phyloP scores from a whole-genome alignment of 2,113 vertebrate species.

The Lepus europaeus region DNA sequence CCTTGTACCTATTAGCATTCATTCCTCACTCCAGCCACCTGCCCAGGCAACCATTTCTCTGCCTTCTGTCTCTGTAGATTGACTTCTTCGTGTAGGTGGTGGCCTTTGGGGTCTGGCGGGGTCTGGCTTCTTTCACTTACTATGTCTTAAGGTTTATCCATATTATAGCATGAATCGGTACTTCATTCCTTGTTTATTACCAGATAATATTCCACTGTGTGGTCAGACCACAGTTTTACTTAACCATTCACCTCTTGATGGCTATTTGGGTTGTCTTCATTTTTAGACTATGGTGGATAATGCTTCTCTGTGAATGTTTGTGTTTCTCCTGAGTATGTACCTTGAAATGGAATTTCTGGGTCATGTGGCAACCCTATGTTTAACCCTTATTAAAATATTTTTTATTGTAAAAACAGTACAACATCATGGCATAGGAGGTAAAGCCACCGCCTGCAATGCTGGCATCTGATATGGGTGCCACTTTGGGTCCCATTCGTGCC shows the following conservation, averaged over 20 bases:
- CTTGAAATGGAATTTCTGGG: background rate
- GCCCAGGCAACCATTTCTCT: background rate
- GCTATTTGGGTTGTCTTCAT: background rate
- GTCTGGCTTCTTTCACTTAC: background rate
- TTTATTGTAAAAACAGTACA: background rate
- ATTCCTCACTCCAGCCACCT: background rate
- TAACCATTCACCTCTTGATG: background rate
- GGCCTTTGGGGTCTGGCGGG: background rate
- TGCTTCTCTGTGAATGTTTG: background rate
- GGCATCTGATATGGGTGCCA: no score
- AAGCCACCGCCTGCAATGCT: no score
- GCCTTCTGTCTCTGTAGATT: background rate
- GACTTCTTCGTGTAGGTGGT: background rate
- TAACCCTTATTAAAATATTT: background rate
- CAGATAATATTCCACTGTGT: background rate
- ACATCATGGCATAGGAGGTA: no score
- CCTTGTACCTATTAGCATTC: background rate
- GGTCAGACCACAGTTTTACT: background rate
- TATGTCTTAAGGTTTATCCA: background rate
- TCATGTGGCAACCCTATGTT: background rate
- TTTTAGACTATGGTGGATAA: slow-evolving; percentile 9
- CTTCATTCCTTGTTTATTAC: background rate
- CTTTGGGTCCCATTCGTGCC: no score
- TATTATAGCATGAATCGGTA: no score
- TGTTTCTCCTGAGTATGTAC: no score